Evolutionary conservation across 2,113 vertebrate species (phyloP).

Genomic region (Eulemur rufifrons): DNA sequence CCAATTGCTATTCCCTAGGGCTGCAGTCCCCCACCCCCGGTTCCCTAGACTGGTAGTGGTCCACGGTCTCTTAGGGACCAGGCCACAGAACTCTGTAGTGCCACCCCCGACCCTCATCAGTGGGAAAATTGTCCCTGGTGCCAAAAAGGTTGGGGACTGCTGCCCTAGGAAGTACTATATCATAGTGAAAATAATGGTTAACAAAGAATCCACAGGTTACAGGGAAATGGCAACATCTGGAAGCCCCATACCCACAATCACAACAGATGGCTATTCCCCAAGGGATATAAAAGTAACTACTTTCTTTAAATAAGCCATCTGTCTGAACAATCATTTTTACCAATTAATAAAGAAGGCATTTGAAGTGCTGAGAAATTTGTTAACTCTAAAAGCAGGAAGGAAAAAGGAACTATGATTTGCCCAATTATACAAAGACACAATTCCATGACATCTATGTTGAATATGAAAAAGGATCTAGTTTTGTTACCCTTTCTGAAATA

Average conservation of each 20-base stretch:
- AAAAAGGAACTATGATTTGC: constrained; percentile 9
- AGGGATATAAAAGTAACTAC: constrained; percentile 27
- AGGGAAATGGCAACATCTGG: constrained; percentile 45
- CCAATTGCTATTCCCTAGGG: not conserved
- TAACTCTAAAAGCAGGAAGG: constrained; percentile 39
- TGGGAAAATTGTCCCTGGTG: no score
- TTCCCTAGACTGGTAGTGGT: no score
- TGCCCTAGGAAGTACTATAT: not conserved
- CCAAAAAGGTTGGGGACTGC: no score
- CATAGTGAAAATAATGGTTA: constrained; percentile 27
- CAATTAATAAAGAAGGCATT: constrained; percentile 63
- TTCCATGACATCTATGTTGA: not conserved
- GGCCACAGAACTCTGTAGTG: no score
- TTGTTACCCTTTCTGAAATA: constrained; percentile 6
- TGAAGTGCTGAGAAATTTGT: constrained; percentile 36
- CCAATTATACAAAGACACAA: not conserved
- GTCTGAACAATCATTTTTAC: constrained; percentile 41
- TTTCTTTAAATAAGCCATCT: constrained; percentile 63
- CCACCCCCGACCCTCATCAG: no score
- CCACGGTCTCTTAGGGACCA: no score
- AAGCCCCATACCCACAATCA: not conserved
- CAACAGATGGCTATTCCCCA: constrained; percentile 54
- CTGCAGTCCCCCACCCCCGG: no score
- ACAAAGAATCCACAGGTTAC: constrained; percentile 19
- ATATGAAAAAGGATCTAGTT: not conserved